A percentile compares a stretch with the other conserved stretches of the same genome.
Evolutionary conservation across 92 coral and sea anemone genomes (phyloP).

Genomic region (Parazoanthus atlanticus): DNA sequence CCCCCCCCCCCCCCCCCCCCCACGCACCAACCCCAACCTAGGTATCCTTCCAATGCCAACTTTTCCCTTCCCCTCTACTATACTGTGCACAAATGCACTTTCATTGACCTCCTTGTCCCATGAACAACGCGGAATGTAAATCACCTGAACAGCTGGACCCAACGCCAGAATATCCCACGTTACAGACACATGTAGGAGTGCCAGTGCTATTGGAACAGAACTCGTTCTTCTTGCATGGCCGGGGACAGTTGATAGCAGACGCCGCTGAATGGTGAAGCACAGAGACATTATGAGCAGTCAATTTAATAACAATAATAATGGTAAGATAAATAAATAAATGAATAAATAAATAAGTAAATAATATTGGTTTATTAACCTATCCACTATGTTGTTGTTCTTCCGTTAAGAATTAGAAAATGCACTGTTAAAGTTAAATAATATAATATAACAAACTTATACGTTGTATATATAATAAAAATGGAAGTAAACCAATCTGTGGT

Average conservation of each 20-base stretch:
- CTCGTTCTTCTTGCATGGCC: constrained; percentile 16
- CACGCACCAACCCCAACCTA: too few relatives aligned
- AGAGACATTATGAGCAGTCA: neutral
- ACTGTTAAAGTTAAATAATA: neutral
- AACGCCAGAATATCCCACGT: constrained; percentile 19
- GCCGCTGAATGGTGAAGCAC: neutral
- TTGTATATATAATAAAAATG: too few relatives aligned
- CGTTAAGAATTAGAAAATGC: too few relatives aligned
- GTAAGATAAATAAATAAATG: neutral
- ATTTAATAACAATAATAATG: neutral
- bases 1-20: too few relatives aligned
- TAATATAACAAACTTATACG: too few relatives aligned
- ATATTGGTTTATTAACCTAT: too few relatives aligned
- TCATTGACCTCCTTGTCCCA: neutral
- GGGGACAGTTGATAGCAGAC: constrained; percentile 25
- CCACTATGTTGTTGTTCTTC: too few relatives aligned
- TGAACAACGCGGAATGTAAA: neutral
- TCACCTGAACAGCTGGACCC: constrained; percentile 27
- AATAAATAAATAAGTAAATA: too few relatives aligned
- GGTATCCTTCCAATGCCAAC: too few relatives aligned
- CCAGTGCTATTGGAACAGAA: constrained; percentile 42
- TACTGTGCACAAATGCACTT: neutral
- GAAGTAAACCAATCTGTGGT: too few relatives aligned
- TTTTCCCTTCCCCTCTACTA: neutral
- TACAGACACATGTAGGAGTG: constrained; percentile 12